Evolutionary conservation across 1,140 invertebrate species (phyloP).

Genomic region (Euwallacea fornicatus): DNA sequence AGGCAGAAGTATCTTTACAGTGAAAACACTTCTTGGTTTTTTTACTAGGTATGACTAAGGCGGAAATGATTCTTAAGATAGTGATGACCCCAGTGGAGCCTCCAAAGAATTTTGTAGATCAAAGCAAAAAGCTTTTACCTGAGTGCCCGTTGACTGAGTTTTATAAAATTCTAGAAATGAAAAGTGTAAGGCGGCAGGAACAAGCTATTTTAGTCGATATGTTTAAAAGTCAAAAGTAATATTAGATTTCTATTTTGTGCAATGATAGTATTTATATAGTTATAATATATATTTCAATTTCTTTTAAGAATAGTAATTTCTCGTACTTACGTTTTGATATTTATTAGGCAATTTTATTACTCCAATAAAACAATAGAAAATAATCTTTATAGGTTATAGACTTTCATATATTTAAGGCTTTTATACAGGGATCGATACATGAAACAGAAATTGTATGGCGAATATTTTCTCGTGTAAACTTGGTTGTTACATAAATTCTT

Average conservation of each 20-base stretch:
- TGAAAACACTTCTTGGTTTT: neutral
- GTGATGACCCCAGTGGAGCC: constrained; percentile 94
- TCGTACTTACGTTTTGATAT: no score
- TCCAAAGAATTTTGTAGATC: constrained; percentile 83
- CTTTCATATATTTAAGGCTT: constrained; percentile 65
- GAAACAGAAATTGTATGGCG: constrained; percentile 89
- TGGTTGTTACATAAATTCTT: constrained; percentile 91
- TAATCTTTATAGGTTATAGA: no score
- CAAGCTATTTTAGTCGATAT: constrained; percentile 49
- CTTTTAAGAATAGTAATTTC: no score
- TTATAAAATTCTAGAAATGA: constrained; percentile 97
- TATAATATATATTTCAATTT: neutral
- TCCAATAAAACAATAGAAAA: no score
- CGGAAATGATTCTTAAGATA: constrained; percentile 97
- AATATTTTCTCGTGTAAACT: constrained; percentile 95
- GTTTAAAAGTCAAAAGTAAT: constrained; percentile 43
- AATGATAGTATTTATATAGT: neutral
- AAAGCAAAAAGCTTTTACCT: constrained; percentile 87
- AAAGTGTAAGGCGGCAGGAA: constrained; percentile 65
- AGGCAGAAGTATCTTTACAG: neutral
- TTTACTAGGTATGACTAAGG: constrained; percentile 79
- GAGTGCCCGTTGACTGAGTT: constrained; percentile 90
- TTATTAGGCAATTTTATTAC: no score
- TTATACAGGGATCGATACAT: constrained; percentile 90
- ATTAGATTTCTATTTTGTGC: neutral